Evolutionary conservation across 2,113 vertebrate species (phyloP), one percentile per base, ranked within the genome.

Genomic region (Oreotrochilus melanogaster): DNA sequence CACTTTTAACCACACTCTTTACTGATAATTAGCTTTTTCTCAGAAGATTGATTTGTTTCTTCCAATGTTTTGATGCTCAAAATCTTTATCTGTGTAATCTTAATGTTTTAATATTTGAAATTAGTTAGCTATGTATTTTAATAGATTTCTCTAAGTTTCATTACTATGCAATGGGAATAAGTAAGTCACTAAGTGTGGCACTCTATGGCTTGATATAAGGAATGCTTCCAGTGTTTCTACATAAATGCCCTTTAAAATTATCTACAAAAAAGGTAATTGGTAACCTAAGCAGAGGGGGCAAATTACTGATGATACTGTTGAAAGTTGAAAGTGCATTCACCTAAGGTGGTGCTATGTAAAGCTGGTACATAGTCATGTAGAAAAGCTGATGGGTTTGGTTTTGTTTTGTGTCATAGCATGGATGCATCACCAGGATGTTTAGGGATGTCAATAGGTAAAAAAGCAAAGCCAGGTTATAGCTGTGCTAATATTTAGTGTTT

Each of bases 1-100:
- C 10, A 6, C 24, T 95, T 88, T 76, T 61, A 86, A 48, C 37
- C 15, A 8, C 37, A 45, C 14, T 88, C 30, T 80, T 91, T 90
- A 30, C 91, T 95, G 50, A 51, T 85, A 82, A 94, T 97, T 96
- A 96, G 30, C 62, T 94, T 74, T 3, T 67, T 92, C 58, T 86
- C 67, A 39, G 88, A 89, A 95, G 78, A 71, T 43, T 9, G 9
- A 50, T 66, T 42, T 96, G 87, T 43, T 43, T 86, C 50, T 96
- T 93, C n/a, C 67, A 85, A 43, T 78, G 76, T 67, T 66, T 56
- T 81, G 30, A 16, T 79, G 27, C 31, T 88, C 74, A 82, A 86
- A 96, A 93, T 21, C 25, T 62, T 61, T 30, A 45, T 83, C 65
- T 57, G 28, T 35, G 50, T 78, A 35, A 85, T 82, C 84, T 50